Percentiles rank a stretch among this genome's conserved stretches.
Conservation (phyloP, 2,113 vertebrate species). For the Anhinga rufa region DNA sequence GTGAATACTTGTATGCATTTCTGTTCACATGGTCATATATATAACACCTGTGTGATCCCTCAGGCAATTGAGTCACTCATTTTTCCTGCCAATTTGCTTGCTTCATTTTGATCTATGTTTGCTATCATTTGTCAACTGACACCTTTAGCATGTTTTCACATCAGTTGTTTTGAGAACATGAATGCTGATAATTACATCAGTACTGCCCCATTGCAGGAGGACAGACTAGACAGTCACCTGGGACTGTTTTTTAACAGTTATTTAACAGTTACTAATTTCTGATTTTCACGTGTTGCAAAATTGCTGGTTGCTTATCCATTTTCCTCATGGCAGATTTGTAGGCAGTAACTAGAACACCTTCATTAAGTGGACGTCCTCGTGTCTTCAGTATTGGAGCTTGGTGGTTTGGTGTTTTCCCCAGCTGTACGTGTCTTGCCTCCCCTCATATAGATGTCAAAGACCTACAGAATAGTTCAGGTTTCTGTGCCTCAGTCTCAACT, state of each 20-base stretch:
- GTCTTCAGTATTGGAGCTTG: not conserved
- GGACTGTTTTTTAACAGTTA: not conserved
- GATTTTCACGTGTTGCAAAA: not conserved
- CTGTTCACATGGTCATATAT: conserved; percentile 41
- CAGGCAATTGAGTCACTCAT: conserved; percentile 48
- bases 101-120: conserved; percentile 67
- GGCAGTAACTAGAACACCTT: not conserved
- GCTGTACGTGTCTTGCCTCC: not conserved
- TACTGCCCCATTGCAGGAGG: conserved; percentile 10
- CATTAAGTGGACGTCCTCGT: not conserved
- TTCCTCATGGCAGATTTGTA: not conserved
- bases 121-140: conserved; percentile 63
- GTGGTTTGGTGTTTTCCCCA: not conserved
- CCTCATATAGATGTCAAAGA: not conserved
- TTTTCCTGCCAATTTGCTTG: conserved; percentile 55
- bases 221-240: not conserved
- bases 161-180: conserved; percentile 38
- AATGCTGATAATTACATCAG: conserved; percentile 33
- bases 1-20: conserved; percentile 1
- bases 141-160: conserved; percentile 56
- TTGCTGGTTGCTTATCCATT: not conserved
- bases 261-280: conserved; percentile 9
- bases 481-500: not conserved
- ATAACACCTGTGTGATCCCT: conserved; percentile 65
- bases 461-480: not conserved